Evolutionary conservation across 2,888 invertebrate species (phyloP).

Genomic region (Dasypolia templi): DNA sequence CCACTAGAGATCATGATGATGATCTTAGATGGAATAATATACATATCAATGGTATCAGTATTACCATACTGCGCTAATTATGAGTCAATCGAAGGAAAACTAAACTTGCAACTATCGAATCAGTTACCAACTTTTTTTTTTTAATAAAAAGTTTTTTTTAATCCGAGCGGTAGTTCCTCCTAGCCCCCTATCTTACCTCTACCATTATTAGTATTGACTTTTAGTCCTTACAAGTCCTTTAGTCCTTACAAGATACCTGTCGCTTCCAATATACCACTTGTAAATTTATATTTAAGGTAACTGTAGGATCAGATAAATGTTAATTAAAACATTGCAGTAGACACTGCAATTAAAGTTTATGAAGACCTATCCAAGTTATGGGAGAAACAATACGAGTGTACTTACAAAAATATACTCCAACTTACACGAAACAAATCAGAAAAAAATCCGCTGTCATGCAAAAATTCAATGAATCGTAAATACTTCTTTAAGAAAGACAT

Average conservation of each 20-base stretch:
- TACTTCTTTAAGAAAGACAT: background rate
- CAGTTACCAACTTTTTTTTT: too few relatives aligned
- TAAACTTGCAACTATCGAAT: too few relatives aligned
- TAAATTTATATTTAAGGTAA: background rate
- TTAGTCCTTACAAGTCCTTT: too few relatives aligned
- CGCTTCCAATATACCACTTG: background rate
- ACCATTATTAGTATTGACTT: too few relatives aligned
- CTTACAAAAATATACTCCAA: too few relatives aligned
- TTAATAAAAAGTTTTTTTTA: too few relatives aligned
- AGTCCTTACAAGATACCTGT: background rate
- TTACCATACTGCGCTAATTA: constrained; percentile 27
- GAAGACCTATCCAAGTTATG: too few relatives aligned
- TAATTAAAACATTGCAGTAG: constrained; percentile 1
- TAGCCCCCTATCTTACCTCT: too few relatives aligned
- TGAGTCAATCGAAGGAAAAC: constrained; percentile 36
- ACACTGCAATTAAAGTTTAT: too few relatives aligned
- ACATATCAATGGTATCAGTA: background rate
- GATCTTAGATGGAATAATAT: too few relatives aligned
- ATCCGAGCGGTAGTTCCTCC: too few relatives aligned
- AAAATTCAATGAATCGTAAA: background rate
- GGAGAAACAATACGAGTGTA: background rate
- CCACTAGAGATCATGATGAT: too few relatives aligned
- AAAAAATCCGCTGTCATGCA: background rate
- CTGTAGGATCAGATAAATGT: background rate
- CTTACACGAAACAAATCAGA: background rate